Evolutionary conservation across 2,797 vertebrate genomes (phyloP), one percentile per base, ranked within the genome.

Genomic region (Trachurus trachurus): DNA sequence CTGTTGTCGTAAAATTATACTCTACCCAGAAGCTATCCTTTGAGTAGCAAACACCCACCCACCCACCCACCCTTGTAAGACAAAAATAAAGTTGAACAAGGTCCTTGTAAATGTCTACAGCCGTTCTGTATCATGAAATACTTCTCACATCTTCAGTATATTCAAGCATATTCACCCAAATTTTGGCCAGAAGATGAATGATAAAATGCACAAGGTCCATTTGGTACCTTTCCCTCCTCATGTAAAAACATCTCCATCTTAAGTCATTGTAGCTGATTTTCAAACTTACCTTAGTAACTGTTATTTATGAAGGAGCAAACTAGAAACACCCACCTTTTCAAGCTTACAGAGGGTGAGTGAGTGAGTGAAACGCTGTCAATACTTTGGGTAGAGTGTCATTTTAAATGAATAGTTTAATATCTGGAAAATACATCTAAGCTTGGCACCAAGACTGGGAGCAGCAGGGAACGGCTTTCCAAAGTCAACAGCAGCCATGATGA

Each of bases 1-100:
- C 61, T 34, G 19, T 53, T 53, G 26, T 39, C 50, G 65, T 64
- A 62, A 61, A 63, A 74, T 52, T 39, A 52, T 22, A 39, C 39
- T 71, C 49, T 47, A 26, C 45, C 49, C 37, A 34, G 68, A 79
- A 57, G 58, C 6, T 34, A 10, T 29, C 40, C 13, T 49, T 42
- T 47, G 4, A 26, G 19, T 49, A 47, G 58, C 47, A 40, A 34
- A n/a, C 19, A 56, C 17, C 67, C 19, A 15, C 9, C 21, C 47
- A 40, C 26, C 17, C 19, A 56, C 17, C 67, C 19, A 15, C 9
- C 21, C 11, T 42, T 17, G 8, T 4, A 31, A 11, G 37, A 10
- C 67, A 12, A 39, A n/a, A 45, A n/a, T 7, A 42, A 44, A 9
- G 0, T 29, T 8, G 1, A 45, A 19, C 52, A 54, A 26, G 37